Evolutionary conservation across 1,140 invertebrate species (phyloP).

Genomic region (Zaprionus tsacasi): DNA sequence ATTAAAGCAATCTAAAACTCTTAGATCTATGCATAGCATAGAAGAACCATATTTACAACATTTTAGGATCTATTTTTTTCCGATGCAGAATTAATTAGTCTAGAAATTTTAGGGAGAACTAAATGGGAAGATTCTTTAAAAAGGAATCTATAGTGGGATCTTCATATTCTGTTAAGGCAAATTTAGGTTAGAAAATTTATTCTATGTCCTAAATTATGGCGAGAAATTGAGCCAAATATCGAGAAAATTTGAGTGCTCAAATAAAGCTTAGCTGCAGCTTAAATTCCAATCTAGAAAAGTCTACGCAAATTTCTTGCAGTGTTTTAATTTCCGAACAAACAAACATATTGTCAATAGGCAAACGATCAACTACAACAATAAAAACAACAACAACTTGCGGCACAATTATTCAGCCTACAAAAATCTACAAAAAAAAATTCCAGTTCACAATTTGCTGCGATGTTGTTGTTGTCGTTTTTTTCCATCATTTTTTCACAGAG

Average conservation of each 20-base stretch:
- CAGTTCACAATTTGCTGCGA: conserved; percentile 55
- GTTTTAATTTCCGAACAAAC: neutral
- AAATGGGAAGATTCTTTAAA: too few species aligned
- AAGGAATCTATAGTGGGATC: too few species aligned
- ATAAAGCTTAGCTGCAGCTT: neutral
- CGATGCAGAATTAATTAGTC: too few species aligned
- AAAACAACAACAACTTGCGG: conserved; percentile 37
- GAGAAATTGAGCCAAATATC: neutral
- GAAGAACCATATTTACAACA: too few species aligned
- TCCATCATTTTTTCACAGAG: conserved; percentile 47
- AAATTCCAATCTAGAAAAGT: neutral
- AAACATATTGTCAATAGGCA: conserved; percentile 26
- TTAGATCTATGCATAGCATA: too few species aligned
- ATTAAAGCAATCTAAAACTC: too few species aligned
- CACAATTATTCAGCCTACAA: conserved; percentile 62
- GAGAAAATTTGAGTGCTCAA: neutral
- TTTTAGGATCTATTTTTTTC: too few species aligned
- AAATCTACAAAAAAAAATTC: conserved; percentile 54
- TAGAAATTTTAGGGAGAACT: too few species aligned
- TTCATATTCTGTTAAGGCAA: too few species aligned
- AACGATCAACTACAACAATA: conserved; percentile 48
- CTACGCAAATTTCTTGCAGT: neutral
- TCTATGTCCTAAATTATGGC: too few species aligned
- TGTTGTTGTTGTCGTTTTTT: neutral
- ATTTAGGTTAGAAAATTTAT: too few species aligned